phyloP scores from a whole-genome alignment of 2,888 invertebrate genomes.

The Leptura quadrifasciata region DNA sequence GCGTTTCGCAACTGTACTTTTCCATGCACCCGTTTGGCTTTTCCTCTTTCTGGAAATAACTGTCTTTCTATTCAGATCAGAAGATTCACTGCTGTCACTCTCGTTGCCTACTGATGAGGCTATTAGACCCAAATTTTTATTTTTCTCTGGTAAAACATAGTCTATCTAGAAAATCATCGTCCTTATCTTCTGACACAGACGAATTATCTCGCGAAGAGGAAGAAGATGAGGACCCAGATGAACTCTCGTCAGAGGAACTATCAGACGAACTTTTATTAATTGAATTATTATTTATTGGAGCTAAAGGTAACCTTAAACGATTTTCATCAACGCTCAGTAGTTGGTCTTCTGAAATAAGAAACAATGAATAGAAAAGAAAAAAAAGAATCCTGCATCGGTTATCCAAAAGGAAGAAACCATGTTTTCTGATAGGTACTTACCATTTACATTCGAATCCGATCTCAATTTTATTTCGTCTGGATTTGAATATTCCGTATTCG shows the following conservation, averaged over 20 bases:
- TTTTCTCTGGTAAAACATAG: constrained; percentile 24
- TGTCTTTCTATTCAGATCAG: constrained; percentile 16
- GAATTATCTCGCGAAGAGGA: constrained; percentile 9
- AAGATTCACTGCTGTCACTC: constrained; percentile 23
- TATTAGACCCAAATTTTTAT: constrained; percentile 18
- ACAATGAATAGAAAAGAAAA: background rate
- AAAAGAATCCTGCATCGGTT: background rate
- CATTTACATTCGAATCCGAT: background rate
- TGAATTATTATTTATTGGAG: constrained; percentile 5
- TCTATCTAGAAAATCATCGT: constrained; percentile 18
- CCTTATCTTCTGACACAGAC: constrained; percentile 6
- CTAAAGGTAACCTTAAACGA: background rate
- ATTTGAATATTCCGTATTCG: constrained; percentile 16
- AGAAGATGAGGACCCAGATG: constrained; percentile 15
- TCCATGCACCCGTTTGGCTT: constrained; percentile 14
- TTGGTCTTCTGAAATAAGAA: constrained; percentile 17
- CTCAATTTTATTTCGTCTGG: constrained; percentile 7
- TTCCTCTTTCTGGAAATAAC: constrained; percentile 24
- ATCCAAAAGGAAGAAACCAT: background rate
- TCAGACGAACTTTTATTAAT: background rate
- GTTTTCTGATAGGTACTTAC: constrained; percentile 15
- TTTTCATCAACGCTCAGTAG: constrained; percentile 7
- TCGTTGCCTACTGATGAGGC: constrained; percentile 7
- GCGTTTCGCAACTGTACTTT: constrained; percentile 19
- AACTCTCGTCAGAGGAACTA: constrained; percentile 11